A percentile compares a stretch with the other conserved stretches of the same genome.
These are phyloP conservation scores for Danio aesculapii DNA, from an alignment of 2,797 vertebrate genomes.

Conservation along the genomic window DNA sequence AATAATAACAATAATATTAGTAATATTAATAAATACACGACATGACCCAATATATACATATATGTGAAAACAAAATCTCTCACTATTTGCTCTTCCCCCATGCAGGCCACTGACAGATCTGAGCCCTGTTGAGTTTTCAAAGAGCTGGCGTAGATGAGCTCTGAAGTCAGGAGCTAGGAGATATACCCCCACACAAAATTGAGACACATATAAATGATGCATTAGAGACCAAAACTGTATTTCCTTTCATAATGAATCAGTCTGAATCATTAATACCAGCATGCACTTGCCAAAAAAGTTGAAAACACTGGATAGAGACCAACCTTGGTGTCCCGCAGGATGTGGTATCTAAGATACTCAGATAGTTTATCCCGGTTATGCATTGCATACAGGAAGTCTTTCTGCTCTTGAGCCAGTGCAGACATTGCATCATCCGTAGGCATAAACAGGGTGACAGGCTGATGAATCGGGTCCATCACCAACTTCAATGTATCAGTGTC, in stretches of 20 bases:
- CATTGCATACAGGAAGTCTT: slow-evolving; percentile 85
- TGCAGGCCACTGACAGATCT: slow-evolving; percentile 81
- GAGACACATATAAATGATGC: background rate
- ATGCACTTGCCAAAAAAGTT: background rate
- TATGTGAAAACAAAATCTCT: slow-evolving; percentile 40
- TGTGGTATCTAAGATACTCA: slow-evolving; percentile 89
- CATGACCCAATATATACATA: background rate
- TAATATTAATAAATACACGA: background rate
- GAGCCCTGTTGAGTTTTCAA: slow-evolving; percentile 90
- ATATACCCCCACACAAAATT: background rate
- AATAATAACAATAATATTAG: background rate
- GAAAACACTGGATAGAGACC: background rate
- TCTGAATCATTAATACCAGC: background rate
- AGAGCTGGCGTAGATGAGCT: slow-evolving; percentile 72
- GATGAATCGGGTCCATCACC: slow-evolving; percentile 78
- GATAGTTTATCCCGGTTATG: slow-evolving; percentile 81
- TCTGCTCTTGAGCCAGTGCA: slow-evolving; percentile 81
- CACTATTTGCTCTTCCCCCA: slow-evolving; percentile 77
- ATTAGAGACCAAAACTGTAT: background rate
- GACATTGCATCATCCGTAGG: slow-evolving; percentile 85
- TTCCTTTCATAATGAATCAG: background rate
- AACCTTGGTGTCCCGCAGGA: slow-evolving; percentile 84
- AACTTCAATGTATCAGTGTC: slow-evolving; percentile 80
- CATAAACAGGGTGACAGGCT: slow-evolving; percentile 88
- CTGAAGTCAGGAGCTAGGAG: slow-evolving; percentile 78